Evolutionary conservation across 23 tunicate genomes (phyloP).

Genomic region (Ascidia mentula): DNA sequence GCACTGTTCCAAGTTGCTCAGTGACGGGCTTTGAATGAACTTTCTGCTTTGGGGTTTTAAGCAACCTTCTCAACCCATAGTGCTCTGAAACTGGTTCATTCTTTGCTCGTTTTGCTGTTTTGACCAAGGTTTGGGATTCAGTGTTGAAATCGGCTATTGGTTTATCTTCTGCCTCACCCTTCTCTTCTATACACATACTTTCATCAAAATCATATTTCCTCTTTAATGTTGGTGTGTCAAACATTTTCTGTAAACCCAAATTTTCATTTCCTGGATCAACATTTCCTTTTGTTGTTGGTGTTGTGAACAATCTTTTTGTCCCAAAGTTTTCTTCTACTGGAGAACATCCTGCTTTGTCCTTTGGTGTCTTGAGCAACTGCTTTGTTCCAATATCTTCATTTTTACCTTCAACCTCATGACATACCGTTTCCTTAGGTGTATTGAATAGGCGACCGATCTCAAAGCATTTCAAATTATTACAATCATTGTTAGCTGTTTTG

Average conservation of each 20-base stretch:
- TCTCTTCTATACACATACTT: neutral
- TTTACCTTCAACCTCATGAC: slow-evolving; percentile 19
- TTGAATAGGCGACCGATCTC: slow-evolving; percentile 44
- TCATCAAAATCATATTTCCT: neutral
- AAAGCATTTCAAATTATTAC: neutral
- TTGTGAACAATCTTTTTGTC: slow-evolving; percentile 39
- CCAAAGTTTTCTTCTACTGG: slow-evolving; percentile 61
- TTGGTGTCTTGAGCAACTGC: slow-evolving; percentile 24
- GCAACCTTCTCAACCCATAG: slow-evolving; percentile 44
- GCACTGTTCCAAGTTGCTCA: slow-evolving; percentile 47
- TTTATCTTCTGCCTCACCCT: neutral
- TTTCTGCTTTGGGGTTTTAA: slow-evolving; percentile 56
- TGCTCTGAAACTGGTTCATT: neutral
- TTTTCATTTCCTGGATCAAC: slow-evolving; percentile 28
- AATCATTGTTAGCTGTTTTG: neutral
- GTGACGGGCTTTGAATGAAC: slow-evolving; percentile 17
- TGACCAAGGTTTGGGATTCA: neutral
- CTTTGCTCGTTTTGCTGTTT: neutral
- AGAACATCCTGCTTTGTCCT: neutral
- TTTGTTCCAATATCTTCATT: slow-evolving; percentile 51
- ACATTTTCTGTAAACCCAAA: slow-evolving; percentile 52
- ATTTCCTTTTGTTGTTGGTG: slow-evolving; percentile 17
- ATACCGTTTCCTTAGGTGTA: slow-evolving; percentile 49
- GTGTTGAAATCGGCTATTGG: neutral
- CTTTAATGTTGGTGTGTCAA: slow-evolving; percentile 29